phyloP scores from a whole-genome alignment of 2,113 vertebrate genomes.

The Rhizomys pruinosus region DNA sequence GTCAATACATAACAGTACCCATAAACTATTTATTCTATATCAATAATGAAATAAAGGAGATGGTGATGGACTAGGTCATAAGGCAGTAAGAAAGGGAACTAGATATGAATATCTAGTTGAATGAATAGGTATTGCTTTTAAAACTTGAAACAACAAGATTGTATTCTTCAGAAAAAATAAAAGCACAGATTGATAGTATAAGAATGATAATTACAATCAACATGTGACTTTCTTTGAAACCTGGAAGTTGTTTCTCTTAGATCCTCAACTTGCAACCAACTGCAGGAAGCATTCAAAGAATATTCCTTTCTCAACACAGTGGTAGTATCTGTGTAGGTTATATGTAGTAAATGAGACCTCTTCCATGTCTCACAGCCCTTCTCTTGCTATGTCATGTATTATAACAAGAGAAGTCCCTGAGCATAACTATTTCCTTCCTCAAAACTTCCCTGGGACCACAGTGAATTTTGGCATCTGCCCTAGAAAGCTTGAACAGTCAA shows the following conservation, averaged over 20 bases:
- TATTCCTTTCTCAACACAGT: background rate
- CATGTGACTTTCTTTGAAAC: background rate
- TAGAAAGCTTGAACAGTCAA: background rate
- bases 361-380: background rate
- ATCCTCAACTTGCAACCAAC: background rate
- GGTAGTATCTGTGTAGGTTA: rapidly evolving
- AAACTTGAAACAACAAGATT: background rate
- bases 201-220: background rate
- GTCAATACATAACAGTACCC: background rate
- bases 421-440: background rate
- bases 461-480: background rate
- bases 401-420: background rate
- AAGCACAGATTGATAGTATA: background rate
- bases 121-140: background rate
- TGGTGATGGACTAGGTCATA: background rate
- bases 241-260: background rate
- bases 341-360: background rate
- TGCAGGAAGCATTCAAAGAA: background rate
- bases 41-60: constrained; percentile 42
- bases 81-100: background rate
- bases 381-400: background rate
- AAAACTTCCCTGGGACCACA: background rate
- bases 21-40: background rate
- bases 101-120: too few relatives aligned
- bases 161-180: constrained; percentile 32